Conservation (phyloP, 2,797 vertebrate genomes). For the Protonibea diacanthus region DNA sequence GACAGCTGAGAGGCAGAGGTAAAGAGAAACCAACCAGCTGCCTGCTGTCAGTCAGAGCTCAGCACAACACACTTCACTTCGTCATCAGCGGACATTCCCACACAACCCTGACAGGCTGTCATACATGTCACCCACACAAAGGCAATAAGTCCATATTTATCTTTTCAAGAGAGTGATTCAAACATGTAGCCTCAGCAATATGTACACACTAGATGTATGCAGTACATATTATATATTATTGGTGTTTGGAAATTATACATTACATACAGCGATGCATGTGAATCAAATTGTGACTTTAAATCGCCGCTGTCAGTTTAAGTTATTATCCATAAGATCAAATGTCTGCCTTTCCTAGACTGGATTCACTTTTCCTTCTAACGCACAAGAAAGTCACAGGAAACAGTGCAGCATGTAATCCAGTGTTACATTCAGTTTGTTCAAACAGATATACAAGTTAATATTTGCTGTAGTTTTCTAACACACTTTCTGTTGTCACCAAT, state of each 20-base stretch:
- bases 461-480: too few relatives aligned
- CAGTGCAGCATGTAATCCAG: not conserved
- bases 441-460: too few relatives aligned
- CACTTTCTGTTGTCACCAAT: too few relatives aligned
- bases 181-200: not conserved
- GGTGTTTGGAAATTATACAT: not conserved
- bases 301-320: not conserved
- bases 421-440: not conserved
- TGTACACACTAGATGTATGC: not conserved
- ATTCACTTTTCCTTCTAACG: not conserved
- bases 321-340: not conserved
- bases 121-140: not conserved
- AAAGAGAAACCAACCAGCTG: slow-evolving; percentile 51
- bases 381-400: not conserved
- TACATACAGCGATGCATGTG: not conserved
- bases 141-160: not conserved
- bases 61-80: slow-evolving; percentile 7
- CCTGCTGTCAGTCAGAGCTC: slow-evolving; percentile 47
- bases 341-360: not conserved
- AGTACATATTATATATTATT: not conserved
- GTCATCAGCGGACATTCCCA: slow-evolving; percentile 6
- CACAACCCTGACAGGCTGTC: not conserved
- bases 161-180: not conserved
- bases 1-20: slow-evolving; percentile 28
- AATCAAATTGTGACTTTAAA: not conserved